These are phyloP conservation scores for Chionis minor DNA, from an alignment of 2,113 vertebrate species.

Conservation along the genomic window DNA sequence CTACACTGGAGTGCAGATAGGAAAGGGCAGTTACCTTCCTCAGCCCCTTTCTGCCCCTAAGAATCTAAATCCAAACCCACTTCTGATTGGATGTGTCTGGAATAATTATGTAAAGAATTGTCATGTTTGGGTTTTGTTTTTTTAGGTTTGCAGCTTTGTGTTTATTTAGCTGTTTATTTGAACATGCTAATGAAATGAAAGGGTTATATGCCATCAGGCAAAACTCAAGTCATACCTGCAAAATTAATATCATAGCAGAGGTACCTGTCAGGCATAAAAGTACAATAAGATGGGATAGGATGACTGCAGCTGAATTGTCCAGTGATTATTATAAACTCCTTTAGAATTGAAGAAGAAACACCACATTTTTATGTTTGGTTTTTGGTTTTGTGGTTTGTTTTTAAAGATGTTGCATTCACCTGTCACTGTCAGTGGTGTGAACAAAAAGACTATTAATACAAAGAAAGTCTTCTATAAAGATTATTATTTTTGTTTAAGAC, in stretches of 20 bases:
- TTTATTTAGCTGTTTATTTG: neutral
- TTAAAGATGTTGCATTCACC: neutral
- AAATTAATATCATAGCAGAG: neutral
- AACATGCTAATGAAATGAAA: neutral
- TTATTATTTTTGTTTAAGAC: neutral
- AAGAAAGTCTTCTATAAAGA: neutral
- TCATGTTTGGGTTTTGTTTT: rapidly evolving
- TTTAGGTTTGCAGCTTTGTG: rapidly evolving
- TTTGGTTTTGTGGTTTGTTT: neutral
- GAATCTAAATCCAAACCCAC: neutral
- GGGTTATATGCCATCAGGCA: neutral
- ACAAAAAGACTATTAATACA: neutral
- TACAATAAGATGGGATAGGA: neutral
- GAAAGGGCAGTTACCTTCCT: neutral
- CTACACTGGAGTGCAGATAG: neutral
- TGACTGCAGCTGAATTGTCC: neutral
- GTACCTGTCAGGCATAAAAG: neutral
- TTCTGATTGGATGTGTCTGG: neutral
- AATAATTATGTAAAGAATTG: neutral
- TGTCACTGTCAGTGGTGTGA: neutral
- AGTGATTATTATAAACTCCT: neutral
- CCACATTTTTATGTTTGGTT: neutral
- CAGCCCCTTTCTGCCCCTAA: neutral
- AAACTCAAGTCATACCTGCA: neutral
- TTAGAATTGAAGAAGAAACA: neutral